Base-by-base conservation (phyloP, 2,113 vertebrate genomes). In the Peromyscus leucopus region DNA sequence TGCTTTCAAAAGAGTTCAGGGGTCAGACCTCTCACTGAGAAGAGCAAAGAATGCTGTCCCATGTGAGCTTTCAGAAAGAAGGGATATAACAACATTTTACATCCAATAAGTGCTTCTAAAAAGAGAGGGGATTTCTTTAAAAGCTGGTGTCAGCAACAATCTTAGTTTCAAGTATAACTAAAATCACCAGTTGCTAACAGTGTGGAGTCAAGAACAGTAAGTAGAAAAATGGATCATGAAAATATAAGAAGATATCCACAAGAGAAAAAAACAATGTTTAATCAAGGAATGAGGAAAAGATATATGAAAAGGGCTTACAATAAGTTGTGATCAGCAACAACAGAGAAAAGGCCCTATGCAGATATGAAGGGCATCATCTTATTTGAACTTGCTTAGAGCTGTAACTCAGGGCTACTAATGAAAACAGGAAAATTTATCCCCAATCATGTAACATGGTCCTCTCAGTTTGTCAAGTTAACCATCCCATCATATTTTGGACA, bases 391-490 rank as follows among this genome's bases (percentile, higher is more conserved):
- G 61, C n/a, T 7, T 78, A 26, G 7, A 78, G 13, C 36, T 67
- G 31, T 89, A 51, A 67, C 11, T 39, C 82, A 87, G 46, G 24
- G 39, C 1, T 91, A 5, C 51, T 72, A 76, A 55, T 93, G 83
- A 82, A 69, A 36, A 89, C 3, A 67, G 33, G 12, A 79, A 89
- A 39, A 75, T 57, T 57, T 17, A 83, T 67, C 5, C 36, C 72
- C 28, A 69, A 28, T 48, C 72, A 26, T 85, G 0, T 85, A 91
- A 96, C 51, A 86, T 51, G 2, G 51, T 67, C 48, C 12, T 79
- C 46, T 93, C 19, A 31, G 11, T 88, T 94, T 83, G 15, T 28
- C 55, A 97, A 96, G 33, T 24, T 93, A 87, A 90, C 72, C 5
- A 80, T 5, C 2, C 48, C 13, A 59, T 76, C 31, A 57, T 76